Evolutionary conservation across 2,113 vertebrate genomes (phyloP), one percentile per base, ranked within the genome.

Genomic region (Cinclus cinclus): DNA sequence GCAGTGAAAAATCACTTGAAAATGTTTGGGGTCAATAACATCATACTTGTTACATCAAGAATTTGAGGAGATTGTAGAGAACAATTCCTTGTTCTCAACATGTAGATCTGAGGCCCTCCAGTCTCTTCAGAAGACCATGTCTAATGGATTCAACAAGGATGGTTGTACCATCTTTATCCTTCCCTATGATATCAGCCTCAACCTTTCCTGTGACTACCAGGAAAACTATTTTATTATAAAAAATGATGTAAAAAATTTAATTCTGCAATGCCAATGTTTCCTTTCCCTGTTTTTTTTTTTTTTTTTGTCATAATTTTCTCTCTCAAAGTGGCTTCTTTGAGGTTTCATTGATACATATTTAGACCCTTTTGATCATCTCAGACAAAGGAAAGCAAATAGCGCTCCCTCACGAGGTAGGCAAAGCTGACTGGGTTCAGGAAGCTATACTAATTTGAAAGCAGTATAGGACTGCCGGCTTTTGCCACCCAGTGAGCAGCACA

Each of bases 391-490:
- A 79, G 62, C 76, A 83, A 63, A 74, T 68, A 67, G 4, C 4
- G 5, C 47, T 89, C 64, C 71, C 86, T 90, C 39, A 7, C 46
- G 80, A 81, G 22, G 68, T 13, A 83, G 87, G 79, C 68, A 63
- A 50, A 83, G 76, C 94, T 89, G 83, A 70, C 33, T 2, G 4
- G 59, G 64, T 89, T 92, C 91, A 89, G 73, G 62, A 63, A 70
- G 60, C 76, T 87, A 23, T 65, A 90, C 64, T 90, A 89, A 42
- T 83, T 90, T 86, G 83, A 92, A 93, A 92, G 89, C 92, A 33
- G 10, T 63, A 50, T 41, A n/a, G 76, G 94, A 23, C 60, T 60
- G 80, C 55, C 2, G 19, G 78, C 60, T 82, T 89, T 94, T 95
- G 95, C 95, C 86, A 83, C 77, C 73, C 91, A 71, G 42, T 59